Conservation (phyloP, 1,140 invertebrate species). For the Frieseomelitta varia region DNA sequence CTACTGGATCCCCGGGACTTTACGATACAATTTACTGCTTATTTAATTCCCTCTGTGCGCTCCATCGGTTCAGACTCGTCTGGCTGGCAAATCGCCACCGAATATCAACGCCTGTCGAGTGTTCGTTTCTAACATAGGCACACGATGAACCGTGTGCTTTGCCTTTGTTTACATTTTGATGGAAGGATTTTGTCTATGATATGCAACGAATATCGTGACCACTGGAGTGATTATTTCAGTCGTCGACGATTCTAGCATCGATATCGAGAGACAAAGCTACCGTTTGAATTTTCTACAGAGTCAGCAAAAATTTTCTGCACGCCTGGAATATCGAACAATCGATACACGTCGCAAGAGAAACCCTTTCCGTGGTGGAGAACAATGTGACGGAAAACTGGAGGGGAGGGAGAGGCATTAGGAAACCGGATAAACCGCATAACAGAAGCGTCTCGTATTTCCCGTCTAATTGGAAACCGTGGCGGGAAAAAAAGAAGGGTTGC, state of each 20-base stretch:
- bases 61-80: slow-evolving; percentile 58
- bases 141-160: neutral
- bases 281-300: neutral
- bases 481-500: neutral
- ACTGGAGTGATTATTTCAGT: too few species aligned
- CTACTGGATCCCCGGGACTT: slow-evolving; percentile 48
- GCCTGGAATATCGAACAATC: neutral
- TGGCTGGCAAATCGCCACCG: neutral
- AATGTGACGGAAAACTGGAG: neutral
- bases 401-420: neutral
- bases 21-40: slow-evolving; percentile 71
- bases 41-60: slow-evolving; percentile 65
- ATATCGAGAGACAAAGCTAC: neutral
- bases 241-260: accelerated
- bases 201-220: too few species aligned
- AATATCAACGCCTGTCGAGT: neutral
- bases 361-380: neutral
- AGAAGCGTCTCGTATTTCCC: slow-evolving; percentile 7
- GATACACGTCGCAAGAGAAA: neutral
- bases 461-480: slow-evolving; percentile 15
- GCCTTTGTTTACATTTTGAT: neutral
- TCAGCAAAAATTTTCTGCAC: neutral
- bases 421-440: slow-evolving; percentile 24
- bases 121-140: neutral
- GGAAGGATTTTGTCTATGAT: too few species aligned